Base-by-base conservation (phyloP, 2,797 vertebrate species). In the Enteromius mattozi region DNA sequence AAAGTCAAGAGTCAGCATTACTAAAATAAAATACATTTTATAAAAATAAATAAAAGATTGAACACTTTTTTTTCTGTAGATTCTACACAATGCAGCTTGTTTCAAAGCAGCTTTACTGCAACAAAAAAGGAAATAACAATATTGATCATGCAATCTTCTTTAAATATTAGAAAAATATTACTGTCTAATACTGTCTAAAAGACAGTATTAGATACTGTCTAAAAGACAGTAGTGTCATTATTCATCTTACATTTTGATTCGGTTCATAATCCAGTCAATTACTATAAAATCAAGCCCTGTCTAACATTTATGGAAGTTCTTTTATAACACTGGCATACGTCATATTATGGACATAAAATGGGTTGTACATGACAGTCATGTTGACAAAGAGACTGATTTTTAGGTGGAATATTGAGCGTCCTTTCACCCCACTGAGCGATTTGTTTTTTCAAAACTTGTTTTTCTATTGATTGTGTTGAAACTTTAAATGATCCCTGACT, bases 381-480 rank as follows among this genome's bases (percentile, higher is more conserved):
- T 16, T 47, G 37, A 69, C 69, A 47, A 14, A 42, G 42, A 47
- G 69, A 27, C n/a, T 3, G 6, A n/a, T 27, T 47, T 71, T 71
- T 71, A 71, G 40, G n/a, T 71, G n/a, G 40, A 14, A 14, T 27
- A 71, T 27, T 45, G 69, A 45, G 42, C 1, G 2, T 30, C 13
- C 24, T 63, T 63, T 27, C 42, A 72, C 1, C 42, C 7, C 7
- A 17, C n/a, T 30, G 7, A 30, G 42, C 7, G 9, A 49, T 27
- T 16, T 27, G 3, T 19, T 49, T 19, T 72, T 72, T n/a, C 1
- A 16, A 40, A 69, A 45, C 40, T 47, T 47, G 69, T 24, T 47
- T 71, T 2, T 16, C 8, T 16, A 24, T 59, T 66, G 7, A 14
- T 24, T 69, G 80, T 75, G 33, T 83, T 72, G 30, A 80, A 61